A percentile compares a stretch with the other conserved stretches of the same genome.
Conservation (phyloP, 2,888 invertebrate genomes). For the Callyntrura sp. region DNA sequence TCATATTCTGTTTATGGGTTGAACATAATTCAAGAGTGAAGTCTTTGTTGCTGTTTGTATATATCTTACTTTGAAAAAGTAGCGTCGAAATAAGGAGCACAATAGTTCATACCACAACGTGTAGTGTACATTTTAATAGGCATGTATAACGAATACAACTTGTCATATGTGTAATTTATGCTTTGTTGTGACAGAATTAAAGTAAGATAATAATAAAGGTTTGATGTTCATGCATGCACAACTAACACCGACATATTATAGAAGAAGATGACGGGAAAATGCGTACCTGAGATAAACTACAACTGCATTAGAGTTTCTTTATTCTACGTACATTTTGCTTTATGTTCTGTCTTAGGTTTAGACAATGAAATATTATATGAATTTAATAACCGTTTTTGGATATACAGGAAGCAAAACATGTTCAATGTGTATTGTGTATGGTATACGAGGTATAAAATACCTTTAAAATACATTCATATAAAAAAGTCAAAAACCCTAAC, state of each 20-base stretch:
- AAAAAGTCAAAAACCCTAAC: too few species aligned
- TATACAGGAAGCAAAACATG: neutral
- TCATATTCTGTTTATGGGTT: constrained; percentile 39
- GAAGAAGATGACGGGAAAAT: too few species aligned
- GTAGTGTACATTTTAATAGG: neutral
- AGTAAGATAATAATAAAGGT: neutral
- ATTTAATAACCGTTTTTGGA: neutral
- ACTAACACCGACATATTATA: neutral
- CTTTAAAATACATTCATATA: too few species aligned
- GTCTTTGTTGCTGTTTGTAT: neutral
- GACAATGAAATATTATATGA: neutral
- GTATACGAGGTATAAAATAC: too few species aligned
- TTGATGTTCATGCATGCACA: neutral
- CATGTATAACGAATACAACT: too few species aligned
- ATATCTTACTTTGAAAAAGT: neutral
- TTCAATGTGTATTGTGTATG: too few species aligned
- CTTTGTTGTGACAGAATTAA: neutral
- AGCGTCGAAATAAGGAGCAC: neutral
- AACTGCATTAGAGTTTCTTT: too few species aligned
- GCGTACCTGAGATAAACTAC: too few species aligned
- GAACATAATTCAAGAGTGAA: neutral
- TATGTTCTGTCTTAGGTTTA: neutral
- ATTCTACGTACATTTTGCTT: too few species aligned
- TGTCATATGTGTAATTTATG: too few species aligned
- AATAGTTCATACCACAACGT: neutral